phyloP scores from a whole-genome alignment of 37 sponge, comb jelly and placozoan genomes.

The Agelas oroides region DNA sequence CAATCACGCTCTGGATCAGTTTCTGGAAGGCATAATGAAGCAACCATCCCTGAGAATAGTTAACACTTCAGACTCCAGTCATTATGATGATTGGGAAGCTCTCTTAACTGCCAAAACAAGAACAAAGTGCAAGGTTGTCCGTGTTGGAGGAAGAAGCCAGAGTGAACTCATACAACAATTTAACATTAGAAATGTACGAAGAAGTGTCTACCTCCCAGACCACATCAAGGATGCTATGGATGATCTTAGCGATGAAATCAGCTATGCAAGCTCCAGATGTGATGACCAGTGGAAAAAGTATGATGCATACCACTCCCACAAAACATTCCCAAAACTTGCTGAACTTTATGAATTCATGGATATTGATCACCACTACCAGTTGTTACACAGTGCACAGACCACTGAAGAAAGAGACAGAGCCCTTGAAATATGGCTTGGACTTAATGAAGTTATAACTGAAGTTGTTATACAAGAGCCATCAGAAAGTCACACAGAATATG shows the following conservation, averaged over 20 bases:
- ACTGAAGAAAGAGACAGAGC: constrained; percentile 8
- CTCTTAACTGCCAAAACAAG: background rate
- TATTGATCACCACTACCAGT: background rate
- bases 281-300: too few relatives aligned
- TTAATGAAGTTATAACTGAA: constrained; percentile 8
- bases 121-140: constrained; percentile 40
- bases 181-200: constrained; percentile 26
- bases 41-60: too few relatives aligned
- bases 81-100: background rate
- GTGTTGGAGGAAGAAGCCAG: constrained; percentile 88
- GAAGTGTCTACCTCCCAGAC: background rate
- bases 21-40: constrained; percentile 61
- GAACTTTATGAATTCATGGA: background rate
- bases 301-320: too few relatives aligned
- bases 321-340: background rate
- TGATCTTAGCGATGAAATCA: background rate
- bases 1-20: constrained; percentile 89
- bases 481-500: background rate
- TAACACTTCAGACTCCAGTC: background rate
- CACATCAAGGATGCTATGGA: background rate
- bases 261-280: background rate
- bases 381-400: background rate
- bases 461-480: background rate
- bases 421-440: constrained; percentile 47
- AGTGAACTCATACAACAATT: constrained; percentile 64